These are phyloP conservation scores for Agapornis canus DNA, from an alignment of 2,797 vertebrate genomes.

Conservation along the genomic window DNA sequence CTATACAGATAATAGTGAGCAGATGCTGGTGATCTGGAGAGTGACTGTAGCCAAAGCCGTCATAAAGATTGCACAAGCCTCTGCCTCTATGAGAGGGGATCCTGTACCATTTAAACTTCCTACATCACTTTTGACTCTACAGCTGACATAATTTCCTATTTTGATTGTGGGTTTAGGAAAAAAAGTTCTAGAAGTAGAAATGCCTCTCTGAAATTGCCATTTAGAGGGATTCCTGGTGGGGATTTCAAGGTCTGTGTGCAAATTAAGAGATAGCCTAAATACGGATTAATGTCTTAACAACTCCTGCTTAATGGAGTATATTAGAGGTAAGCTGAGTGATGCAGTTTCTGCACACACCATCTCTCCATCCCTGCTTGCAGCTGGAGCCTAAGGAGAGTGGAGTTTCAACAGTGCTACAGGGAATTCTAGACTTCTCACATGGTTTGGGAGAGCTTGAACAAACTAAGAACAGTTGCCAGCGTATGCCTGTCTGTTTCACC, in stretches of 20 bases:
- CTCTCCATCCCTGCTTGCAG: not conserved
- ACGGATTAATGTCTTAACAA: not conserved
- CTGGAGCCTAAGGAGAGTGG: not conserved
- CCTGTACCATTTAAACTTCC: not conserved
- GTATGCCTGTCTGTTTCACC: not conserved
- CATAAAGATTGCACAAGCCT: not conserved
- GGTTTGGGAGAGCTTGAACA: not conserved
- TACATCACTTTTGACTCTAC: not conserved
- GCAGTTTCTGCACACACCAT: not conserved
- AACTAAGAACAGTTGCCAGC: rapidly evolving
- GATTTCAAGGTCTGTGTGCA: not conserved
- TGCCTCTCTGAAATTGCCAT: not conserved
- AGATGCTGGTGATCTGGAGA: not conserved
- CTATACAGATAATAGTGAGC: not conserved
- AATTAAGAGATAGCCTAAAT: not conserved
- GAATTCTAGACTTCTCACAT: not conserved
- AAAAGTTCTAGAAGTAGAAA: not conserved
- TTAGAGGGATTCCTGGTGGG: not conserved
- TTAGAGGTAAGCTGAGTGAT: not conserved
- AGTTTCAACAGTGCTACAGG: not conserved
- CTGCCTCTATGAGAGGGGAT: not conserved
- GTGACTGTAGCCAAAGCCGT: not conserved
- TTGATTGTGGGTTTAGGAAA: not conserved
- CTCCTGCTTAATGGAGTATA: not conserved
- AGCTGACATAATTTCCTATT: not conserved